phyloP scores from a whole-genome alignment of 1,140 invertebrate genomes.

The Ostrea edulis region DNA sequence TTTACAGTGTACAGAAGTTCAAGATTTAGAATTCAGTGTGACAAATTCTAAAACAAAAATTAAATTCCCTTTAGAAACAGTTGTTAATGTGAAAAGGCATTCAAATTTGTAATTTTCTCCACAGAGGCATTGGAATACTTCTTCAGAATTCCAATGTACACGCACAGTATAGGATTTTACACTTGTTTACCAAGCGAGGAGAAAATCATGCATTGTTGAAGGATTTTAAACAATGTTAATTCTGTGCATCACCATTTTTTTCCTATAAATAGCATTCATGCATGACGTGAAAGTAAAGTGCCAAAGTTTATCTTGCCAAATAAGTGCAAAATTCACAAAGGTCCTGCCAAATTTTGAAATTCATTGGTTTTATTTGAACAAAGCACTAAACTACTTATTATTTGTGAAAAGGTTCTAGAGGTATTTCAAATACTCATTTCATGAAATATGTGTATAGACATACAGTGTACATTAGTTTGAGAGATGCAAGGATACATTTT shows the following conservation, averaged over 20 bases:
- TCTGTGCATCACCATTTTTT: neutral
- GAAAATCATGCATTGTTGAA: too few species aligned
- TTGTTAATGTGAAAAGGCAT: too few species aligned
- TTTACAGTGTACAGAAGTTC: too few species aligned
- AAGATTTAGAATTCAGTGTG: too few species aligned
- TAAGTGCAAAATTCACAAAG: slow-evolving; percentile 24
- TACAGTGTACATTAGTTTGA: neutral
- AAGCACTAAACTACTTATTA: slow-evolving; percentile 10
- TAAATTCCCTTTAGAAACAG: too few species aligned
- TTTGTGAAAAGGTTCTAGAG: neutral
- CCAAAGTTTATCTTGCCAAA: slow-evolving; percentile 34
- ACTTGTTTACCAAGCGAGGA: too few species aligned
- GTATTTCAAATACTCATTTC: slow-evolving; percentile 28
- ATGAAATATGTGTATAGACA: neutral
- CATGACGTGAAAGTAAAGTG: slow-evolving; percentile 14
- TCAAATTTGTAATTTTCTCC: too few species aligned
- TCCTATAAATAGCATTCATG: neutral
- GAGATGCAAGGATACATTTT: neutral
- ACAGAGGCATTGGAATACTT: too few species aligned
- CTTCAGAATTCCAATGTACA: too few species aligned
- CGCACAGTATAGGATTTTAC: too few species aligned
- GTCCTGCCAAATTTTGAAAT: neutral
- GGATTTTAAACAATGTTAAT: too few species aligned
- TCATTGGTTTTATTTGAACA: neutral
- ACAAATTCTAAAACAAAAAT: too few species aligned